Conservation (phyloP, 1,140 invertebrate genomes). For the Ectropis grisescens region DNA sequence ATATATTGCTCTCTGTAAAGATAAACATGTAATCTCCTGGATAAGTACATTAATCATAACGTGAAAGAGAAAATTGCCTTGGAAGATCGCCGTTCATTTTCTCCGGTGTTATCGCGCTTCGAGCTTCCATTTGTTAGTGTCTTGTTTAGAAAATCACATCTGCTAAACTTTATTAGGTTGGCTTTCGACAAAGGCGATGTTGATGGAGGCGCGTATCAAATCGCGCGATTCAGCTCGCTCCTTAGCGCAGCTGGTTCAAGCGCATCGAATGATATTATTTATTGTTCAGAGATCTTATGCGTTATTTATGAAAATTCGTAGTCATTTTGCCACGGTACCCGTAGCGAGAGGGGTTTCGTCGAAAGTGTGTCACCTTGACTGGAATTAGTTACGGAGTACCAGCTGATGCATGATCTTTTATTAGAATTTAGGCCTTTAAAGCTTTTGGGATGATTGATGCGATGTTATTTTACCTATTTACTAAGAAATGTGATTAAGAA, state of each 20-base stretch:
- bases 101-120: constrained; percentile 17
- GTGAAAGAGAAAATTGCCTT: constrained; percentile 42
- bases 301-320: constrained; percentile 61
- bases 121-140: constrained; percentile 56
- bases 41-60: constrained; percentile 20
- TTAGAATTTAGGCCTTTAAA: too few species aligned
- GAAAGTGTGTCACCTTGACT: constrained; percentile 59
- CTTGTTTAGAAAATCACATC: constrained; percentile 67
- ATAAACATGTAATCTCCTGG: constrained; percentile 1
- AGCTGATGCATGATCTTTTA: constrained; percentile 25
- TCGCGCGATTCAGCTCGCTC: constrained; percentile 51
- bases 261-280: constrained; percentile 58
- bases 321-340: constrained; percentile 33
- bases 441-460: too few species aligned
- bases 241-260: constrained; percentile 59
- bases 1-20: neutral
- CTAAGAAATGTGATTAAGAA: too few species aligned
- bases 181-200: constrained; percentile 53
- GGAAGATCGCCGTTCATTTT: constrained; percentile 30
- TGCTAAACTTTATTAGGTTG: constrained; percentile 63
- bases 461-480: too few species aligned
- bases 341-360: constrained; percentile 12
- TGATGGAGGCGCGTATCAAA: constrained; percentile 66
- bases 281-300: constrained; percentile 48
- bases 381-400: constrained; percentile 46